Conservation (phyloP, 2,888 invertebrate genomes). For the Agapostemon virescens region DNA sequence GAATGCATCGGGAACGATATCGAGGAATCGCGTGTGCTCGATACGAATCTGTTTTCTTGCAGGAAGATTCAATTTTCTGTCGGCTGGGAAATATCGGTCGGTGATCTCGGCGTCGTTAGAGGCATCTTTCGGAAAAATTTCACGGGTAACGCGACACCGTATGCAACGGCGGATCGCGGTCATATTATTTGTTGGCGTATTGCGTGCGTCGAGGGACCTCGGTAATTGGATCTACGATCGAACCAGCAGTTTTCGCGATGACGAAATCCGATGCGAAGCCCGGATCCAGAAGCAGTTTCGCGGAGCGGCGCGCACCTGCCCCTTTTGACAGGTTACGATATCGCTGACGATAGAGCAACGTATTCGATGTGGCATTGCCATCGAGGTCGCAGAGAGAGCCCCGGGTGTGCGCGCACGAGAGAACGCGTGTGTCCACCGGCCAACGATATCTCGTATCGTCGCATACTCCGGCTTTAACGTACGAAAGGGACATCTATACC, state of each 20-base stretch:
- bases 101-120: neutral
- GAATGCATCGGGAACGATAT: neutral
- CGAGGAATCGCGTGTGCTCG: neutral
- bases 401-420: neutral
- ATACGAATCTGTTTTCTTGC: neutral
- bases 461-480: conserved; percentile 28
- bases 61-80: neutral
- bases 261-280: conserved; percentile 54
- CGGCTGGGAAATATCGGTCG: neutral
- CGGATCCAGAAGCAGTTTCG: conserved; percentile 41
- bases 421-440: neutral
- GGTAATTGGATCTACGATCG: conserved; percentile 62
- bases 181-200: conserved; percentile 13
- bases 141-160: conserved; percentile 28
- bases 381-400: conserved; percentile 17
- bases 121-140: conserved; percentile 10
- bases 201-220: neutral
- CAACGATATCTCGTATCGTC: conserved; percentile 40
- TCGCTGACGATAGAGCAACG: conserved; percentile 54
- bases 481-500: conserved; percentile 30
- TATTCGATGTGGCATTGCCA: conserved; percentile 34
- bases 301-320: conserved; percentile 39
- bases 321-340: conserved; percentile 55
- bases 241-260: conserved; percentile 49
- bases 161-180: conserved; percentile 18